Conservation (phyloP, 2,797 vertebrate genomes). For the Psittacula derbiana region DNA sequence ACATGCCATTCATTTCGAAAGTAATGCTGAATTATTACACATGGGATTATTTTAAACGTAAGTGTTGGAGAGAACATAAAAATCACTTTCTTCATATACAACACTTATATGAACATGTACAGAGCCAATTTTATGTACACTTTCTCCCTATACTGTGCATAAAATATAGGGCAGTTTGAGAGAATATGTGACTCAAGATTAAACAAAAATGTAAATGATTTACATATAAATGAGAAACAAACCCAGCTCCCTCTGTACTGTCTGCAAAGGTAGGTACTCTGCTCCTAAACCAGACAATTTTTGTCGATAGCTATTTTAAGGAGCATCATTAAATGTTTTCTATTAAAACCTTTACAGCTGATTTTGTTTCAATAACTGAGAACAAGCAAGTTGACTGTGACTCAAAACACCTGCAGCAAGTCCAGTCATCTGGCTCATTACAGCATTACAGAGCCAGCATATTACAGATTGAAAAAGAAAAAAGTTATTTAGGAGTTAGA, state of each 20-base stretch:
- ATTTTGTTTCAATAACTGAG: background rate
- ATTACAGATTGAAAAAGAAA: background rate
- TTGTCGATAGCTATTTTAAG: fast-evolving
- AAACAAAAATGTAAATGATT: background rate
- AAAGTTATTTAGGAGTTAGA: background rate
- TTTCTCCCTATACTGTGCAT: background rate
- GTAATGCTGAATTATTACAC: background rate
- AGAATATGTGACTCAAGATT: background rate
- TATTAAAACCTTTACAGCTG: background rate
- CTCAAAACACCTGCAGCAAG: background rate
- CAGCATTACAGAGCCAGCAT: background rate
- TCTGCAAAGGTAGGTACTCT: background rate
- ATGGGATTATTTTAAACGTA: background rate
- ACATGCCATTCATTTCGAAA: background rate
- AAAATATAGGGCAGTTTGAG: background rate
- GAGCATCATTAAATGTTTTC: background rate
- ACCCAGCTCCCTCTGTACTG: background rate
- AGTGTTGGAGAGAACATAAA: background rate
- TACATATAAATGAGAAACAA: background rate
- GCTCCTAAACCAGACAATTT: background rate
- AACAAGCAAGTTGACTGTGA: background rate
- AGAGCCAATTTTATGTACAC: background rate
- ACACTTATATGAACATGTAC: background rate
- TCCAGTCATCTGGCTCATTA: background rate
- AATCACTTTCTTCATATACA: fast-evolving